These are phyloP conservation scores for Luperina testacea DNA, from an alignment of 2,888 invertebrate genomes.

Conservation along the genomic window DNA sequence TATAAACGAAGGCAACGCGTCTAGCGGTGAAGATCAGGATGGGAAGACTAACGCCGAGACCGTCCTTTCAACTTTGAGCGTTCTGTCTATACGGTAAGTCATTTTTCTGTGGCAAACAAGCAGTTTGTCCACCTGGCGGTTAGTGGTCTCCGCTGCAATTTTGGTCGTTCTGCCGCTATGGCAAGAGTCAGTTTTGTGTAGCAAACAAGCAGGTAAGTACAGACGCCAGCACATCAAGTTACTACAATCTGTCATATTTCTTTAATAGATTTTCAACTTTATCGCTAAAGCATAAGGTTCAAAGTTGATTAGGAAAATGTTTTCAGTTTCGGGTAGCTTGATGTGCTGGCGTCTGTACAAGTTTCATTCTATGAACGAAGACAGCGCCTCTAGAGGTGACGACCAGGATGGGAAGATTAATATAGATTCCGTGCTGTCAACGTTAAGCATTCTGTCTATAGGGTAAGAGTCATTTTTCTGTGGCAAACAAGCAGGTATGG, in stretches of 20 bases:
- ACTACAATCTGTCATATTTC: too few species aligned
- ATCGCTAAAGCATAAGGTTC: too few species aligned
- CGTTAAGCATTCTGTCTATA: slow-evolving; percentile 92
- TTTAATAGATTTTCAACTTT: too few species aligned
- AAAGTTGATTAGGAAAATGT: too few species aligned
- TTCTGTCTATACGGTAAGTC: slow-evolving; percentile 89
- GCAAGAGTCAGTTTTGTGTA: neutral
- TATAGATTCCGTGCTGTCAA: slow-evolving; percentile 92
- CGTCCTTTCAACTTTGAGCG: slow-evolving; percentile 92
- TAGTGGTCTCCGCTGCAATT: neutral
- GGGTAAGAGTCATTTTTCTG: slow-evolving; percentile 68
- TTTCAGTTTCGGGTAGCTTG: too few species aligned
- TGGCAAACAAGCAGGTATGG: too few species aligned
- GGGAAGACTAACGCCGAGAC: slow-evolving; percentile 91
- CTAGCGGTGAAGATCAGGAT: slow-evolving; percentile 80
- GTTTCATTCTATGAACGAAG: slow-evolving; percentile 86
- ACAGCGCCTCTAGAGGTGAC: slow-evolving; percentile 60
- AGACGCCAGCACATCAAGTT: too few species aligned
- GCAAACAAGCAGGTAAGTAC: too few species aligned
- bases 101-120: slow-evolving; percentile 4
- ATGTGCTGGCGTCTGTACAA: too few species aligned
- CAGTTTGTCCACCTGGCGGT: neutral
- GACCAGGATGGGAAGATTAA: slow-evolving; percentile 88
- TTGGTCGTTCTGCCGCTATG: neutral
- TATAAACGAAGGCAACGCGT: slow-evolving; percentile 68